These are phyloP conservation scores for Hyles lineata DNA, from an alignment of 2,888 invertebrate genomes.

Conservation along the genomic window DNA sequence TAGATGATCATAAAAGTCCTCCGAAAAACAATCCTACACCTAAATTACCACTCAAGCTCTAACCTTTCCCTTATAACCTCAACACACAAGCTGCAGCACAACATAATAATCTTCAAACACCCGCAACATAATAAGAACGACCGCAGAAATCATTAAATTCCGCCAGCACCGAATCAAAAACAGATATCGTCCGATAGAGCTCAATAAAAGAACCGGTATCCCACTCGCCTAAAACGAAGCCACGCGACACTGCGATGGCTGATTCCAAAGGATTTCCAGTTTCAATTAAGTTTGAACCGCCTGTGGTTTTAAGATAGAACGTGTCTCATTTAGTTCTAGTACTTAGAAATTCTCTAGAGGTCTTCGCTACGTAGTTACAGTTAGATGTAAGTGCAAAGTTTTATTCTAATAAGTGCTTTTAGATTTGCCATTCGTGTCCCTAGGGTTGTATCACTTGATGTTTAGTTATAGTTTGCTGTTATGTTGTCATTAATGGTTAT, in stretches of 20 bases:
- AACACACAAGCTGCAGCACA: no score
- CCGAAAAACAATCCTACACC: no score
- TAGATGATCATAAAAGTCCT: background rate
- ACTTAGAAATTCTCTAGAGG: slow-evolving; percentile 18
- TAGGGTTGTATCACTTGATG: background rate
- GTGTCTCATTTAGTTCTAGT: slow-evolving; percentile 29
- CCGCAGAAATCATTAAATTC: slow-evolving; percentile 11
- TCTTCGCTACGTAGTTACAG: background rate
- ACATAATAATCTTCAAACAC: no score
- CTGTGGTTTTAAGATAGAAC: slow-evolving; percentile 48
- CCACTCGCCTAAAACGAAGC: slow-evolving; percentile 32
- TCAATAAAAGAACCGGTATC: background rate
- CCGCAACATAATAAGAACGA: no score
- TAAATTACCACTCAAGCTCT: no score
- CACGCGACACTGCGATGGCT: slow-evolving; percentile 30
- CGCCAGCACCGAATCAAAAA: background rate
- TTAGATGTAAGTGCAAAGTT: slow-evolving; percentile 20
- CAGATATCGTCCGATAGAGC: slow-evolving; percentile 3
- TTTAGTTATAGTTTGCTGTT: background rate
- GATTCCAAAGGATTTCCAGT: slow-evolving; percentile 50
- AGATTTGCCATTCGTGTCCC: slow-evolving; percentile 7
- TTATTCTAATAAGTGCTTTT: slow-evolving; percentile 20
- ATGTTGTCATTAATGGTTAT: background rate
- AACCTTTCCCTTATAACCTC: no score
- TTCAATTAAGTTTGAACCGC: slow-evolving; percentile 57